Evolutionary conservation across 1,140 invertebrate genomes (phyloP).

Genomic region (Drosophila tsacasi): DNA sequence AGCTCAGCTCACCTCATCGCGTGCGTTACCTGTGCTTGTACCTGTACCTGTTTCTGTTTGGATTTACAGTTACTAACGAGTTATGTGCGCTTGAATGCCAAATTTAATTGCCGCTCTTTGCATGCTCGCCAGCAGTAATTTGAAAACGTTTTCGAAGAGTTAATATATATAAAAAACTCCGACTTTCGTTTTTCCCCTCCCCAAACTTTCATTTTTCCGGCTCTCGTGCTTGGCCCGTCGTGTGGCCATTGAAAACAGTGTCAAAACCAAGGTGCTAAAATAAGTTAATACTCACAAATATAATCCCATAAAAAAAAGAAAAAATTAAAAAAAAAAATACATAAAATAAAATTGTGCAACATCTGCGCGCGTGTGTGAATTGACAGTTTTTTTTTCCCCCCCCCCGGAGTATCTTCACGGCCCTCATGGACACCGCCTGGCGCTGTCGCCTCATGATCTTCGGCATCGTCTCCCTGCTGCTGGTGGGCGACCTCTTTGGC

Average conservation of each 20-base stretch:
- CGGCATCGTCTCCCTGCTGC: conserved; percentile 68
- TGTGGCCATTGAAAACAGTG: conserved; percentile 59
- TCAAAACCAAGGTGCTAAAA: conserved; percentile 56
- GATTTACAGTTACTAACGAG: conserved; percentile 76
- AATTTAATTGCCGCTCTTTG: conserved; percentile 73
- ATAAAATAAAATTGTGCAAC: conserved; percentile 26
- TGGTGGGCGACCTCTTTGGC: conserved; percentile 81
- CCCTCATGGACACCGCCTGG: conserved; percentile 80
- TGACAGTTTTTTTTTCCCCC: conserved; percentile 7
- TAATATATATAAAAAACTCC: conserved; percentile 16
- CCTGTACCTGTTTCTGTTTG: conserved; percentile 41
- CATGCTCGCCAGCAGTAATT: conserved; percentile 50
- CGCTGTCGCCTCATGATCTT: conserved; percentile 82
- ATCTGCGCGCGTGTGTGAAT: conserved; percentile 29
- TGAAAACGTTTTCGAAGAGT: conserved; percentile 57
- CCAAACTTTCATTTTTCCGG: conserved; percentile 41
- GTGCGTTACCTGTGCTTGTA: conserved; percentile 34
- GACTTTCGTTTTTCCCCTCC: conserved; percentile 70
- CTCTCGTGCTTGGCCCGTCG: not conserved
- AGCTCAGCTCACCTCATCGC: conserved; percentile 16
- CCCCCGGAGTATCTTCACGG: conserved; percentile 43
- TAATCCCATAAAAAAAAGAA: not conserved
- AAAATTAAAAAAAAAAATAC: not conserved
- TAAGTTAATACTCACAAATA: conserved; percentile 3
- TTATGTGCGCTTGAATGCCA: conserved; percentile 78